A percentile compares a stretch with the other conserved stretches of the same genome.
Evolutionary conservation across 2,797 vertebrate species (phyloP).

Genomic region (Eupleurogrammus muticus): DNA sequence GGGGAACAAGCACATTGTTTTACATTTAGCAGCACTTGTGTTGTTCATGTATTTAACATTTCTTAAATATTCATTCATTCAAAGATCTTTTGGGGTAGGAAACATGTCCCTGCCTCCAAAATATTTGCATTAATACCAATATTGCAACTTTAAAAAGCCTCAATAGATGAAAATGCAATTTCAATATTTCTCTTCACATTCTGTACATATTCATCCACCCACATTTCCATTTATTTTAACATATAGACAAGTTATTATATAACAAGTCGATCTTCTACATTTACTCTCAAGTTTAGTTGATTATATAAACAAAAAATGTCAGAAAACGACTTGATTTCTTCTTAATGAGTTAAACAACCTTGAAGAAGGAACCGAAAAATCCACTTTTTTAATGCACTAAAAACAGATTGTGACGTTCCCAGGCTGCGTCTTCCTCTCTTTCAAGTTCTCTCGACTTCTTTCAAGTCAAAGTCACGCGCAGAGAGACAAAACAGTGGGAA

Average conservation of each 20-base stretch:
- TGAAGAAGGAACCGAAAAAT: not conserved
- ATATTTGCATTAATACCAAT: not conserved
- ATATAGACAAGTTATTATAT: not conserved
- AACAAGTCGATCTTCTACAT: not conserved
- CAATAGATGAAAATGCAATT: not conserved
- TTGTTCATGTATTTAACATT: no score
- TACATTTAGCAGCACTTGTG: no score
- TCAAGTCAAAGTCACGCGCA: conserved; percentile 22
- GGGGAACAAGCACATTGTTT: no score
- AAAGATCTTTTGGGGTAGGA: no score
- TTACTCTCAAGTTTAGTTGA: not conserved
- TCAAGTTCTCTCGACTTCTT: conserved; percentile 8
- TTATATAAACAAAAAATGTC: not conserved
- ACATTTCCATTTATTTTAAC: not conserved
- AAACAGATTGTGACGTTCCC: not conserved
- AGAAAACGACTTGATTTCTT: not conserved
- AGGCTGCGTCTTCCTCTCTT: not conserved
- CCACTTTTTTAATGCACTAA: not conserved
- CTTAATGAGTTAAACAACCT: not conserved
- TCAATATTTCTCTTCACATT: conserved; percentile 1
- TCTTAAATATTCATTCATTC: no score
- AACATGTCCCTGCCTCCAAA: not conserved
- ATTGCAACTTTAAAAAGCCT: not conserved
- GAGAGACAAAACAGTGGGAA: conserved; percentile 20
- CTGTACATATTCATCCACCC: not conserved